These are phyloP conservation scores for Recurvirostra avosetta DNA, from an alignment of 2,113 vertebrate species.

Conservation along the genomic window DNA sequence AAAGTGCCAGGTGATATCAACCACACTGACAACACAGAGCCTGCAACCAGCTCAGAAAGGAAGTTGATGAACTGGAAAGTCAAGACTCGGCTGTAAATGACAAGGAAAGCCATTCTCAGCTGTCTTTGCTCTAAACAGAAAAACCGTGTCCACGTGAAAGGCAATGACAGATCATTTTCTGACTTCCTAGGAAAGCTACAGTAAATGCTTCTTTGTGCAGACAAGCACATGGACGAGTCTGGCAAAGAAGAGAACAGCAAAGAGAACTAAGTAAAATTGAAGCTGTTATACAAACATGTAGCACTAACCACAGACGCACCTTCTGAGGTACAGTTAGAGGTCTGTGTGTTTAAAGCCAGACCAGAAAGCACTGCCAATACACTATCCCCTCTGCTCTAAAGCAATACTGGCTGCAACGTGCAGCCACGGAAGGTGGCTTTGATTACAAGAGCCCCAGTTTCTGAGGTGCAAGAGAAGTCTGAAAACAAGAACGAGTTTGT, in stretches of 20 bases:
- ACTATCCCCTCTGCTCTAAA: neutral
- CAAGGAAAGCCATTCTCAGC: conserved; percentile 10
- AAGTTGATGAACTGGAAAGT: conserved; percentile 18
- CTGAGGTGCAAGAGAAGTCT: neutral
- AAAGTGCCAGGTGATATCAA: neutral
- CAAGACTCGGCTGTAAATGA: neutral
- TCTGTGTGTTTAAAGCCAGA: neutral
- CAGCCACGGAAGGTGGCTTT: neutral
- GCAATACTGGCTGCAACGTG: neutral
- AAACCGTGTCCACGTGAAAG: neutral
- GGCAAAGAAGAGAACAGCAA: neutral
- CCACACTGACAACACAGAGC: neutral
- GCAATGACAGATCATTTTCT: neutral
- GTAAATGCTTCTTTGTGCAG: conserved; percentile 34
- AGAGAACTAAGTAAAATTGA: neutral
- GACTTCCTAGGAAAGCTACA: neutral
- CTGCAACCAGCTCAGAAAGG: neutral
- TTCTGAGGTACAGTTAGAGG: neutral
- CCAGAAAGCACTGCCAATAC: neutral
- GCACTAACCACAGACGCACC: neutral
- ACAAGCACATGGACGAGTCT: neutral
- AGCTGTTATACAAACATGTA: neutral
- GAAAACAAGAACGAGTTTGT: neutral
- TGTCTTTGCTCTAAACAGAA: conserved; percentile 4
- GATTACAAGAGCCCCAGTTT: neutral